Percentiles rank a stretch among this genome's conserved stretches.
phyloP scores from a whole-genome alignment of 2,113 vertebrate species.

The Hirundichthys speculiger region DNA sequence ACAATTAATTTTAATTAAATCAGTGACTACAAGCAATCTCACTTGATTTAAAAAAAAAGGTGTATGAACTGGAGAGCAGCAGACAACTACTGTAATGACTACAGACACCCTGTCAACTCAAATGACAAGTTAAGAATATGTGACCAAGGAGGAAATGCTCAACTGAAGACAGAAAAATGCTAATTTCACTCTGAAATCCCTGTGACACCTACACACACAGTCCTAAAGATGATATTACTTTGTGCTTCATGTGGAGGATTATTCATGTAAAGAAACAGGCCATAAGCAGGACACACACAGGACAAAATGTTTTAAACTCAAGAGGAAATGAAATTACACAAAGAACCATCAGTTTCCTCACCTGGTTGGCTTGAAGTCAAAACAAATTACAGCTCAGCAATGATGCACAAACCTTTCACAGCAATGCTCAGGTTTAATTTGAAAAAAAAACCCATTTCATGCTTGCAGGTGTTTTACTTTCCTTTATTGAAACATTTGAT shows the following conservation, averaged over 20 bases:
- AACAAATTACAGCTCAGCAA: background rate
- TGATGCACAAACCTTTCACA: background rate
- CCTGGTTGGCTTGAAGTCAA: constrained; percentile 32
- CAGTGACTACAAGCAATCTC: background rate
- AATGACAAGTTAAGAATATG: constrained; percentile 3
- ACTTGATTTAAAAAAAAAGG: background rate
- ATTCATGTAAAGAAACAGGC: constrained; percentile 22
- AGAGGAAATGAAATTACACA: constrained; percentile 61
- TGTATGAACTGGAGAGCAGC: background rate
- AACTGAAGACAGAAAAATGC: constrained; percentile 27
- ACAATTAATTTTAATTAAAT: constrained; percentile 9
- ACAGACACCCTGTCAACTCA: background rate
- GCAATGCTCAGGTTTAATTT: background rate
- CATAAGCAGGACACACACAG: constrained; percentile 5
- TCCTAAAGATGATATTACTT: background rate
- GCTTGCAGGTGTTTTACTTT: constrained; percentile 28
- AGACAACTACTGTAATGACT: background rate
- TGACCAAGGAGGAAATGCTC: background rate
- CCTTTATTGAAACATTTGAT: constrained; percentile 1
- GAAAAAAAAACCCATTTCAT: constrained; percentile 1
- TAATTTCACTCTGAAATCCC: constrained; percentile 8
- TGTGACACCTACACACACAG: background rate
- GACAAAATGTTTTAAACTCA: constrained; percentile 37
- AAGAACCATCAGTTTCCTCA: constrained; percentile 43
- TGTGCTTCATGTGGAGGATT: background rate